Evolutionary conservation across 2,797 vertebrate genomes (phyloP), one percentile per base, ranked within the genome.

Genomic region (Carduelis carduelis): DNA sequence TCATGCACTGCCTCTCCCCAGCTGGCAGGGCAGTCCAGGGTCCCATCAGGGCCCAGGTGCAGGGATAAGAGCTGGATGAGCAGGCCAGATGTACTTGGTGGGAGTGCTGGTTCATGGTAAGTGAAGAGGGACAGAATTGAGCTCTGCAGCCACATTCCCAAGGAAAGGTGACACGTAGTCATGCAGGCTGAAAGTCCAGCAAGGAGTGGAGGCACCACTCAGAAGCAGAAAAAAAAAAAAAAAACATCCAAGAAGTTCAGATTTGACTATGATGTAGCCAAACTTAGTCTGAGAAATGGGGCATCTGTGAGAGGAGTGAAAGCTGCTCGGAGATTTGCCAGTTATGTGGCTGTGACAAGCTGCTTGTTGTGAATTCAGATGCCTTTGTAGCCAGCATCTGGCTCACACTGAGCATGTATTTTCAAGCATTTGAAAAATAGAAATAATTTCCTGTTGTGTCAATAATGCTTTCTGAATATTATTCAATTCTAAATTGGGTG

Each of bases 281-380:
- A 61, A 69, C 8, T 12, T 28, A 34, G 6, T 63, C n/a, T 70
- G 52, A 91, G 47, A 83, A 93, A 55, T 32, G 4, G 52, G 77
- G 24, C 20, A 11, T 72, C 22, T 82, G 21, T 14, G 44, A 41
- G n/a, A 41, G 37, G 55, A 79, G 52, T n/a, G 59, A 61, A 66
- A 83, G 50, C 66, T 88, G 74, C 46, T 59, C 4, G 0, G 35
- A 80, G 47, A 47, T 69, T 47, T 83, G 76, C 49, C 69, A 39
- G 27, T 49, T 61, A 7, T 4, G 1, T 43, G 61, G 72, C 34
- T 81, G 57, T 68, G 59, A 57, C 65, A 75, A 75, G 57, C 76
- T 75, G 69, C 65, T 83, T 28, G 17, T 47, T 70, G 44, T 46
- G 72, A 93, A 72, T 92, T 87, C 81, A 39, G 21, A 44, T 47